Base-by-base conservation (phyloP, 1,140 invertebrate species). In the Tenebrio molitor region DNA sequence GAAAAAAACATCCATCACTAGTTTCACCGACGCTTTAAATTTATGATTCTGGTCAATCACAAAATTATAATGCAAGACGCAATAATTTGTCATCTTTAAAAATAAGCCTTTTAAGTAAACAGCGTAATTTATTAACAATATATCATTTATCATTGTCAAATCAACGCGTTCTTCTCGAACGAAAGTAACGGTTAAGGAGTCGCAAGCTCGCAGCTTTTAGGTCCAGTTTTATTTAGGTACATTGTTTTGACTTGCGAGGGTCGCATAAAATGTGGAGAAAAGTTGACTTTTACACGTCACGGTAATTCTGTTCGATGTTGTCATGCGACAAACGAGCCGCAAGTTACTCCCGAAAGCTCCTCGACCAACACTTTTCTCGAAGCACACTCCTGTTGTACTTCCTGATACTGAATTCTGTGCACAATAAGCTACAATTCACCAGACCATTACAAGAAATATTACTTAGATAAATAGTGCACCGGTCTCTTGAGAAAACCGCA, bases 71-170 rank as follows among this genome's bases (percentile, higher is more conserved):
- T 53, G 8, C 19, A 36, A 65, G 34, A 65, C 14, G 12, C 29
- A 62, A 62, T 33, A 21, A 62, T 62, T 62, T 62, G 53, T 62
- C 53, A 62, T 62, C 6, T 65, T 65, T 42, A 66, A 25, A 66
- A 66, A 66, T 62, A 62, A 62, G 53, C 53, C 29, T 29, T 64
- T 44, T 41, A 62, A 62, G 64, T 66, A 66, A 66, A 66, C 64
- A 66, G 44, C 17, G 42, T 44, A 66, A 66, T 66, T 66, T 66
- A 66, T 66, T 66, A 66, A 66, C 42, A 66, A 66, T 66, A 34
- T 66, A 66, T 66, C 36, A 66, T 66, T 66, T 66, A 44, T 66
- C 64, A 42, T 19, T 42, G 64, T 66, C 64, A 66, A 66, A 66
- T 66, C 21, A 66, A 66, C 36, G 33, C 64, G 29, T 66, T 66